Base-by-base conservation (phyloP, 2,888 invertebrate genomes). In the Pogonocherus hispidulus region DNA sequence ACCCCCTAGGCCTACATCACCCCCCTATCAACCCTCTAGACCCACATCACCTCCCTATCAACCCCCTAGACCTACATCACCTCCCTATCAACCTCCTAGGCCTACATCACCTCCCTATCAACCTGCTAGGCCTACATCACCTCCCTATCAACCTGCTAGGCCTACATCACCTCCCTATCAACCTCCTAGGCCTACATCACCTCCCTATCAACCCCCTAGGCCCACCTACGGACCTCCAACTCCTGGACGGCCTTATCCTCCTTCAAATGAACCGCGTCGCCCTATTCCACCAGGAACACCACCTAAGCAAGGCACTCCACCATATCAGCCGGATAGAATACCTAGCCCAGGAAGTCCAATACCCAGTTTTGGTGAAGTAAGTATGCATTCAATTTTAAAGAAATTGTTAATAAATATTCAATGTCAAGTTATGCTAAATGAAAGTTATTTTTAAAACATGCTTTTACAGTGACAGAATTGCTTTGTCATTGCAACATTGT, bases 361-460 rank as follows among this genome's bases (percentile, higher is more conserved):
- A 59, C 76, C 75, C 6, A 70, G 70, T 11, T 74, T 69, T 69
- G 79, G 78, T 65, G 76, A 77, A 54, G 77, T 79, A 62, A 67
- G 63, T 69, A n/a, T 6, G 14, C 11, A 8, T 41, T 41, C 3
- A 41, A 11, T 0, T 41, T 11, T 22, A n/a, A 49, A 22, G 3
- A 6, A 11, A 9, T 4, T 2, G 3, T 11, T 4, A 6, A 16
- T 19, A 3, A 22, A 22, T 19, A 20, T 54, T 63, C 16, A 16
- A 18, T 65, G n/a, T 69, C 8, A 19, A 32, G 32, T 49, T 56
- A 20, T 19, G 2, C 6, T 2, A 19, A 60, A 11, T 27, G 5
- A 11, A 35, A 20, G 35, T 6, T 64, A 66, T n/a, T n/a, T n/a
- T n/a, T n/a, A n/a, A n/a, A n/a, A n/a, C n/a, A n/a, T n/a, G n/a